A percentile compares a stretch with the other conserved stretches of the same genome.
These are phyloP conservation scores for Lissocephala sabroskyi DNA, from an alignment of 2,888 invertebrate species.

Conservation along the genomic window DNA sequence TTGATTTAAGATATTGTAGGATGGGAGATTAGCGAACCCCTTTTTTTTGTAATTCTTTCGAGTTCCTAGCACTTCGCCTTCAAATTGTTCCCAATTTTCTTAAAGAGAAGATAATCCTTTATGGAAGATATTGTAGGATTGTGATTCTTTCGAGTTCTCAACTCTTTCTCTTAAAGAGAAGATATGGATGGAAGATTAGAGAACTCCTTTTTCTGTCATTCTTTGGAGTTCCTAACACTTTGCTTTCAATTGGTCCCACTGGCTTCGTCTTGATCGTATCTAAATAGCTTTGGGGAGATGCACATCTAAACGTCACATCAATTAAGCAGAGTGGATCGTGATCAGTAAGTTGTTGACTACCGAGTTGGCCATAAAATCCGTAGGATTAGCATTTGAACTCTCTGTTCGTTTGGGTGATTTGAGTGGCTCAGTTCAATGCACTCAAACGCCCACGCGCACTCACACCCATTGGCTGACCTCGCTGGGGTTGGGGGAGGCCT, in stretches of 20 bases:
- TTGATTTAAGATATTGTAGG: too few relatives aligned
- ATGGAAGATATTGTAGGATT: too few relatives aligned
- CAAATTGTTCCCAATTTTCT: too few relatives aligned
- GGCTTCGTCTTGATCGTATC: constrained; percentile 28
- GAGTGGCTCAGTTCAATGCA: constrained; percentile 44
- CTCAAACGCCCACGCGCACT: constrained; percentile 22
- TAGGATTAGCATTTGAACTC: constrained; percentile 28
- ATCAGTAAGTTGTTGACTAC: constrained; percentile 11
- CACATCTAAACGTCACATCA: constrained; percentile 53
- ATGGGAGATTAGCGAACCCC: too few relatives aligned
- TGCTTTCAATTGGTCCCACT: constrained; percentile 6
- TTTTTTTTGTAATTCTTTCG: too few relatives aligned
- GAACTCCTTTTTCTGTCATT: too few relatives aligned
- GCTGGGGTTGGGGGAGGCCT: constrained; percentile 17
- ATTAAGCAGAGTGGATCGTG: constrained; percentile 31
- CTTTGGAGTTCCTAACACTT: too few relatives aligned
- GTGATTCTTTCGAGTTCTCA: too few relatives aligned
- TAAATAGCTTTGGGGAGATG: constrained; percentile 31
- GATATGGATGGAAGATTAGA: too few relatives aligned
- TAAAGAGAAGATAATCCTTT: too few relatives aligned
- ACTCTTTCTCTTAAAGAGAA: too few relatives aligned
- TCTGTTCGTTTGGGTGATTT: constrained; percentile 31
- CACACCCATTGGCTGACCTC: constrained; percentile 41
- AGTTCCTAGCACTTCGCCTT: too few relatives aligned
- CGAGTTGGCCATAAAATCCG: constrained; percentile 22